Percentiles rank a stretch among this genome's conserved stretches.
Conservation (phyloP, 2,888 invertebrate species). For the Xylota sylvarum region DNA sequence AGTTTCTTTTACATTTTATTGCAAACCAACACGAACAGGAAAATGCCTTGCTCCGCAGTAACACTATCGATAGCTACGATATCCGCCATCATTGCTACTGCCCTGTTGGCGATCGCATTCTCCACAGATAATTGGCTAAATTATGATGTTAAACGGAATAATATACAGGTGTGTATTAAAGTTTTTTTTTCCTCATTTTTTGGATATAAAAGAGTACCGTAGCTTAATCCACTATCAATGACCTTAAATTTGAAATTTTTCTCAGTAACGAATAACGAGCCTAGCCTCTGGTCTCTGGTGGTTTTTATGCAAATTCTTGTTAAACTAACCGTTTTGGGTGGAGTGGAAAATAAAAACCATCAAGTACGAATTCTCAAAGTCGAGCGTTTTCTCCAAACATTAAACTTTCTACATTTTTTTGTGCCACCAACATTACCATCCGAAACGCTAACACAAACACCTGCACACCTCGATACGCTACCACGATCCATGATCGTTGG, state of each 20-base stretch:
- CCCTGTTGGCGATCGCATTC: conserved; percentile 96
- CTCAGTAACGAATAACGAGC: conserved; percentile 5
- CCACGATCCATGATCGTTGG: conserved; percentile 45
- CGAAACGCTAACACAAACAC: conserved; percentile 74
- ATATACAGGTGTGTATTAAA: conserved; percentile 90
- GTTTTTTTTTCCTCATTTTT: conserved; percentile 21
- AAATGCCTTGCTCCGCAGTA: conserved; percentile 97
- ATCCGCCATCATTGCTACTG: conserved; percentile 97
- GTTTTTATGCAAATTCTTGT: conserved; percentile 45
- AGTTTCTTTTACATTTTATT: conserved; percentile 45
- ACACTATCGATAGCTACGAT: conserved; percentile 98
- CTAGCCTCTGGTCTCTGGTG: conserved; percentile 22
- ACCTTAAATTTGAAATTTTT: conserved; percentile 54
- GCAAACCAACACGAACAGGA: conserved; percentile 79
- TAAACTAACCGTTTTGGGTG: conserved; percentile 43
- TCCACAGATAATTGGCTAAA: conserved; percentile 99
- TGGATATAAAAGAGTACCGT: conserved; percentile 37
- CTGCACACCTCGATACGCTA: conserved; percentile 65
- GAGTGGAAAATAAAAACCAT: conserved; percentile 14
- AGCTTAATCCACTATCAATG: conserved; percentile 36
- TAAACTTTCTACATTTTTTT: conserved; percentile 77
- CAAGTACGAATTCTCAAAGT: conserved; percentile 60
- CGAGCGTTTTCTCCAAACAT: conserved; percentile 76
- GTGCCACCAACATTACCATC: conserved; percentile 72
- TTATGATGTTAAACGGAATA: conserved; percentile 95